These are phyloP conservation scores for Scophthalmus maximus DNA, from an alignment of 2,113 vertebrate species.

Conservation along the genomic window DNA sequence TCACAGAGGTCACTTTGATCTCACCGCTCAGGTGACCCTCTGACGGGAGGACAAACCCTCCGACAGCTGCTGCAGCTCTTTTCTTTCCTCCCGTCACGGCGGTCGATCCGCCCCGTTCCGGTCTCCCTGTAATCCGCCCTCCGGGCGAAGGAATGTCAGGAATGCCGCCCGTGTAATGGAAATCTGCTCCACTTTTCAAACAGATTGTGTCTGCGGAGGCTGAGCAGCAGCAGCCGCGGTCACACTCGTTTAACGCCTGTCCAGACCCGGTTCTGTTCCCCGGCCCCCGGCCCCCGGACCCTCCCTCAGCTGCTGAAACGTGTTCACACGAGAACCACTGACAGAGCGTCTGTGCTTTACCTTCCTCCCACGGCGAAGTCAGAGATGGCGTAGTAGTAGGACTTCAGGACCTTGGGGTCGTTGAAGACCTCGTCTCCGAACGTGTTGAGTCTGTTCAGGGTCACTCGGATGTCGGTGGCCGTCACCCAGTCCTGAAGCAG, in stretches of 20 bases:
- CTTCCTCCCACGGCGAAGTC: conserved; percentile 98
- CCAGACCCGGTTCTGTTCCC: conserved; percentile 3
- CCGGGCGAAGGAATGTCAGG: conserved; percentile 75
- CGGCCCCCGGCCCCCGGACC: too few relatives aligned
- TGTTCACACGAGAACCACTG: background rate
- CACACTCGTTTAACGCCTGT: conserved; percentile 33
- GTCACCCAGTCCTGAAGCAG: conserved; percentile 94
- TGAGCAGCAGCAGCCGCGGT: background rate
- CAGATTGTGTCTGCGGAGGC: conserved; percentile 61
- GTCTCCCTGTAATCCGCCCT: conserved; percentile 73
- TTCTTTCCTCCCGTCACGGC: conserved; percentile 42
- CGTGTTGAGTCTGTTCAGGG: conserved; percentile 96
- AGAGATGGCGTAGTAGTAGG: conserved; percentile 98
- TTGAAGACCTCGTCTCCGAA: conserved; percentile 99
- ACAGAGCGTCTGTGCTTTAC: conserved; percentile 69
- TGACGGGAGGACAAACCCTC: too few relatives aligned
- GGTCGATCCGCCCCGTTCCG: conserved; percentile 49
- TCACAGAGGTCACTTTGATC: too few relatives aligned
- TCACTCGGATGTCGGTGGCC: conserved; percentile 95
- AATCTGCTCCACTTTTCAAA: conserved; percentile 77
- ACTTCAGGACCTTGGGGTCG: conserved; percentile 98
- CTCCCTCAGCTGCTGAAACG: conserved; percentile 1
- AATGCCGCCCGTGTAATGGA: conserved; percentile 79
- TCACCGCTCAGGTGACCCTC: too few relatives aligned
- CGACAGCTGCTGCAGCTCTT: background rate